Evolutionary conservation across 2,113 vertebrate genomes (phyloP), one percentile per base, ranked within the genome.

Genomic region (Equus quagga): DNA sequence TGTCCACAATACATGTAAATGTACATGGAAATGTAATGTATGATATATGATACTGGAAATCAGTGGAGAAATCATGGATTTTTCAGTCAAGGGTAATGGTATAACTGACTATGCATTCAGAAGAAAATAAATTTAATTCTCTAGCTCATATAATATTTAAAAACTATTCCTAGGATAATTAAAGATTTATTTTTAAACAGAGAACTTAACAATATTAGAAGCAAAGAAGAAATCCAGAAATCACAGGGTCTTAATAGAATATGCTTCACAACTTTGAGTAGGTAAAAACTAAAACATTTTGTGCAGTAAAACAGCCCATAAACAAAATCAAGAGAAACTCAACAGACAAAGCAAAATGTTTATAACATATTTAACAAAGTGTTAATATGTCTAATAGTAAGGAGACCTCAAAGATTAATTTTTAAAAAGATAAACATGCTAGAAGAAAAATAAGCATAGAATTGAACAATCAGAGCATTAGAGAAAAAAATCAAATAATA

Each of bases 301-400:
- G 23, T 64, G 7, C 19, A 76, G 4, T 88, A 21, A 82, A 85
- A 54, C 6, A 36, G 12, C 56, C 44, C 7, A 18, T 64, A 80
- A 86, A 81, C 24, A 81, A 94, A 83, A 97, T 81, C 54, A 76
- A 92, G 36, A 8, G 51, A 84, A 96, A 92, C 9, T 33, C 8
- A 1, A 76, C 26, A 72, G 73, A 54, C 4, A 44, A 7, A 73
- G 19, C 31, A 17, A 58, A 86, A 72, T 13, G 5, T 82, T 46
- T 78, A 28, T 1, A 44, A 78, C 15, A 51, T 9, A 64, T 58
- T 94, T 69, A 12, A 36, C 15, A 72, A 96, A 76, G 14, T 69
- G 1, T 78, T 76, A 73, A n/a, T 67, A 56, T 80, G 41, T 23
- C 58, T 60, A 51, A 89, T 24, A 72, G 10, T 51, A 78, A 31